Evolutionary conservation across 2,888 invertebrate genomes (phyloP).

Genomic region (Acronicta alni): DNA sequence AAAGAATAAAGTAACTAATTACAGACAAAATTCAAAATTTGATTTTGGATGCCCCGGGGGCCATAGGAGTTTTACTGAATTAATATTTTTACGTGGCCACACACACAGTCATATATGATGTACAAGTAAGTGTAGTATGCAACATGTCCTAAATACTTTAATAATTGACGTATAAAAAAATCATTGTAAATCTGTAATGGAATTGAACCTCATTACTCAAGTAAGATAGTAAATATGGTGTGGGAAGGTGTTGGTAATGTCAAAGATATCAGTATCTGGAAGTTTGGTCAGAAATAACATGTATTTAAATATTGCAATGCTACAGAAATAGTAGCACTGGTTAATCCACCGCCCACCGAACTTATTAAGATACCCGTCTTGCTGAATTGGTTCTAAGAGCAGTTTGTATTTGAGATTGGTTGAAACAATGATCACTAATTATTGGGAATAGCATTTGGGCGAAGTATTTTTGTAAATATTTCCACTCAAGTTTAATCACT

Average conservation of each 20-base stretch:
- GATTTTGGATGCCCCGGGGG: no score
- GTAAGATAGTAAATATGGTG: constrained; percentile 16
- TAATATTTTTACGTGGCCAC: no score
- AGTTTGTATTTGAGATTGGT: constrained; percentile 10
- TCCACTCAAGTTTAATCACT: no score
- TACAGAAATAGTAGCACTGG: constrained; percentile 36
- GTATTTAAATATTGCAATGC: constrained; percentile 44
- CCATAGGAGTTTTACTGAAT: no score
- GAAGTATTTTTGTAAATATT: neutral
- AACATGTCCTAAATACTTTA: neutral
- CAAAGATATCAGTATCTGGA: constrained; percentile 22
- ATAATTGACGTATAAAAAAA: no score
- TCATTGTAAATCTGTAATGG: neutral
- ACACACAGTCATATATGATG: no score
- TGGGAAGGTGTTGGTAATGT: constrained; percentile 23
- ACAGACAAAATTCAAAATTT: no score
- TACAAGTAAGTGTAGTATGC: no score
- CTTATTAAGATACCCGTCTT: constrained; percentile 41
- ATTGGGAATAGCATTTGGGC: neutral
- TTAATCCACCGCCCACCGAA: constrained; percentile 36
- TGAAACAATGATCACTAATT: neutral
- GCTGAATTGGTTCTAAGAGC: constrained; percentile 19
- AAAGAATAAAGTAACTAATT: no score
- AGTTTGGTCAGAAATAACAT: constrained; percentile 35
- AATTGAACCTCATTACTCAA: constrained; percentile 4